A percentile compares a stretch with the other conserved stretches of the same genome.
These are phyloP conservation scores for Phylloscopus trochilus DNA, from an alignment of 2,113 vertebrate species.

Conservation along the genomic window DNA sequence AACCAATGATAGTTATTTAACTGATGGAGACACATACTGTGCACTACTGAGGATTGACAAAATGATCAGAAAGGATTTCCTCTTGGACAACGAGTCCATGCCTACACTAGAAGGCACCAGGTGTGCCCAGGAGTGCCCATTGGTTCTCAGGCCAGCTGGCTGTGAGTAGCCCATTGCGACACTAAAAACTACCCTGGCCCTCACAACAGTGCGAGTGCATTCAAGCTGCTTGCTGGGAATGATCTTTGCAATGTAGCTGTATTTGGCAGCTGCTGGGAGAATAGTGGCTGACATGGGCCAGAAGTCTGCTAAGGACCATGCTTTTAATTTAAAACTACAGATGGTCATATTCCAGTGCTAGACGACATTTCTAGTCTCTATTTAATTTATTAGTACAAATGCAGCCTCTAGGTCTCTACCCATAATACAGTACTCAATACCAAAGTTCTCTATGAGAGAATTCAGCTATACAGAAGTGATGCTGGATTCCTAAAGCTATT, in stretches of 20 bases:
- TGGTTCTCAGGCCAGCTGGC: not conserved
- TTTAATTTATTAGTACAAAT: not conserved
- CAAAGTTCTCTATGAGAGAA: not conserved
- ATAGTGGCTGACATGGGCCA: not conserved
- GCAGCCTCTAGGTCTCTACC: not conserved
- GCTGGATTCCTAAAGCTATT: not conserved
- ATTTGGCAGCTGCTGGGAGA: not conserved
- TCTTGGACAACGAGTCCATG: not conserved
- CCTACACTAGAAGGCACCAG: not conserved
- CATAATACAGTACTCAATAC: not conserved
- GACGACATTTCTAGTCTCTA: not conserved
- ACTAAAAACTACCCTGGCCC: not conserved
- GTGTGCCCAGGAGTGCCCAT: not conserved
- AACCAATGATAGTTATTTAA: not conserved
- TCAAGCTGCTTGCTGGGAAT: not conserved
- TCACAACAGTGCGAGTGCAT: not conserved
- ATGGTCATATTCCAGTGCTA: not conserved
- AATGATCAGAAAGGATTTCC: not conserved
- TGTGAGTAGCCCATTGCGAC: not conserved
- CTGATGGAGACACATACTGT: not conserved
- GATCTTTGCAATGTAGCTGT: not conserved
- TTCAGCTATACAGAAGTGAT: not conserved
- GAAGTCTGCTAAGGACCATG: not conserved
- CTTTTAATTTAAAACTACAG: not conserved
- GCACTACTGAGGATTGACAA: not conserved